Evolutionary conservation across 2,113 vertebrate genomes (phyloP).

Genomic region (Pituophis catenifer): DNA sequence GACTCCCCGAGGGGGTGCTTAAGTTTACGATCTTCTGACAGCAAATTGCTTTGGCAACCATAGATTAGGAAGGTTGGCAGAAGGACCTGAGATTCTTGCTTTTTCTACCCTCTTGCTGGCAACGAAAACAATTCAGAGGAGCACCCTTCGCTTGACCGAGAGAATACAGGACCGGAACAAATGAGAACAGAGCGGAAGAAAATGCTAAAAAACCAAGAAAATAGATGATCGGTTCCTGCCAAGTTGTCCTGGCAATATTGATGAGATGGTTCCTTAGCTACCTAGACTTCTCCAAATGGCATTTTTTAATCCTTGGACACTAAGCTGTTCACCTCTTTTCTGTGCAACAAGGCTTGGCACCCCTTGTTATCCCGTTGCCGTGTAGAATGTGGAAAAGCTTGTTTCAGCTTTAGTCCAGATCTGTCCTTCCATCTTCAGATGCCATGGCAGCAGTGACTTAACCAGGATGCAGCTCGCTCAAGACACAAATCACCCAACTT

Average conservation of each 20-base stretch:
- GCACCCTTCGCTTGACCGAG: not conserved
- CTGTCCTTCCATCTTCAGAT: not conserved
- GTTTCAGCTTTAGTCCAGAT: too few species aligned
- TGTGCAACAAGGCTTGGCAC: not conserved
- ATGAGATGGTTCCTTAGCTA: not conserved
- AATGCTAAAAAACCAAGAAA: too few species aligned
- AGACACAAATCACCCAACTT: not conserved
- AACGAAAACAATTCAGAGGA: not conserved
- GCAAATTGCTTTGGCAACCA: conserved; percentile 46
- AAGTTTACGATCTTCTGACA: conserved; percentile 21
- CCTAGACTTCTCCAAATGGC: not conserved
- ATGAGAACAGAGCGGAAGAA: not conserved
- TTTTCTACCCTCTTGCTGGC: fast-evolving
- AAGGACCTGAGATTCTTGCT: conserved; percentile 12
- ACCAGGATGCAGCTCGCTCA: not conserved
- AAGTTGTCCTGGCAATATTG: not conserved
- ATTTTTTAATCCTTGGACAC: not conserved
- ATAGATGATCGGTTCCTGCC: not conserved
- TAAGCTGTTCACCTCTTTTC: not conserved
- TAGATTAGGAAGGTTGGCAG: conserved; percentile 51
- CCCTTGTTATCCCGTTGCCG: not conserved
- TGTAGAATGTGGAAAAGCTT: too few species aligned
- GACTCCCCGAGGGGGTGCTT: conserved; percentile 28
- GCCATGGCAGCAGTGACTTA: not conserved
- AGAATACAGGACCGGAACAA: not conserved